phyloP scores from a whole-genome alignment of 2,113 vertebrate genomes.

The Buteo buteo region DNA sequence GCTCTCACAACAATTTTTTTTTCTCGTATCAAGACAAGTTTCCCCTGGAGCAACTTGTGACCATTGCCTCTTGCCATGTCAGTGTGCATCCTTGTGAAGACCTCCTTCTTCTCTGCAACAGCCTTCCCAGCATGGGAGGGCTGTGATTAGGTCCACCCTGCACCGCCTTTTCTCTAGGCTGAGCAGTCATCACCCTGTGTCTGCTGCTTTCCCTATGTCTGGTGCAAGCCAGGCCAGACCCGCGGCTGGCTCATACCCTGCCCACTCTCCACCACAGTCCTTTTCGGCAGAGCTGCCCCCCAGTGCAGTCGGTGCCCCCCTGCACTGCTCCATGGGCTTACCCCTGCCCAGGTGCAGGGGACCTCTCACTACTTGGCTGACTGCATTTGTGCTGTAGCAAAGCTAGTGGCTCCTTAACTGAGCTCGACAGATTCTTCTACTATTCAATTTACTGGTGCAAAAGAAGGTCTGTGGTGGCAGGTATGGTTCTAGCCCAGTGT shows the following conservation, averaged over 20 bases:
- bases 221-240: neutral
- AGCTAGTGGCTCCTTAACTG: neutral
- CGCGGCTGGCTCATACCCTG: neutral
- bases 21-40: neutral
- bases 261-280: neutral
- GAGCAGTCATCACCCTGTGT: neutral
- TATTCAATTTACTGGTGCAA: neutral
- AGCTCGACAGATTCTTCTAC: neutral
- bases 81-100: accelerated
- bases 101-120: accelerated
- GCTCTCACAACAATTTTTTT: neutral
- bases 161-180: neutral
- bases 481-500: neutral
- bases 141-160: neutral
- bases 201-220: neutral
- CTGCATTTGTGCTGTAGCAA: neutral
- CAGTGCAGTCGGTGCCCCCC: neutral
- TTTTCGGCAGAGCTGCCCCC: neutral
- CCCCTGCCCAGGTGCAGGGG: neutral
- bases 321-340: neutral
- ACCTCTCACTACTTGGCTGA: neutral
- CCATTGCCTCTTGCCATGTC: neutral
- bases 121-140: neutral
- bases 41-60: neutral
- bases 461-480: neutral